Base-by-base conservation (phyloP, 2,113 vertebrate species). In the Columbina picui region DNA sequence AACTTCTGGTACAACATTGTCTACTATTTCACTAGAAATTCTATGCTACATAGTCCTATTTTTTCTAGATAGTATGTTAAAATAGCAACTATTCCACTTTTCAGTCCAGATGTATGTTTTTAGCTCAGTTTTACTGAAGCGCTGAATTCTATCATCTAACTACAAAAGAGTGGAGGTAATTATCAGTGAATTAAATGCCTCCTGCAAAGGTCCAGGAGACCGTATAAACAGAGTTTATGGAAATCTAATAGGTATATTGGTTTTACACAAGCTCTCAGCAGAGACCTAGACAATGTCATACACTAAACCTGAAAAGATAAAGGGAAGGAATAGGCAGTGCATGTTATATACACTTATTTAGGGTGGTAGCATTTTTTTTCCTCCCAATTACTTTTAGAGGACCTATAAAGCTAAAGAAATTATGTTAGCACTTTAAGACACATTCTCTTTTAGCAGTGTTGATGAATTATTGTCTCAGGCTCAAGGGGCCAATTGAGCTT, bases 261-360 rank as follows among this genome's bases (percentile, higher is more conserved):
- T 60, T 88, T 93, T 81, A 90, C 49, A 64, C 30, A 81, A 78
- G 71, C 71, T 92, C 82, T 78, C 55, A 93, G 63, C 32, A 76
- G 63, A 91, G 57, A 57, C 29, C 49, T 2, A 80, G 41, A 70
- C 0, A 0, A 4, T 73, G 38, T 29, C 55, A 65, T 27, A 57
- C 22, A 56, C 29, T 39, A 68, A 74, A 90, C 39, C 83, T 81
- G 76, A 45, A 75, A 90, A 87, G 25, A 70, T 9, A 18, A 5
- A 86, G n/a, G 23, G 39, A 81, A 92, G 23, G 49, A 77, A 85
- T 1, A 81, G 56, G 18, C 17, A 94, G 17, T 38, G 26, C 14
- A 26, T 36, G 15, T 59, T 61, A 57, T 7, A 53, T 14, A 55
- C 25, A 47, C 39, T 81, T 76, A 15, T 64, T 80, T 47, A 26